phyloP scores from a whole-genome alignment of 2,888 invertebrate genomes.

The Pristionchus japonicus region DNA sequence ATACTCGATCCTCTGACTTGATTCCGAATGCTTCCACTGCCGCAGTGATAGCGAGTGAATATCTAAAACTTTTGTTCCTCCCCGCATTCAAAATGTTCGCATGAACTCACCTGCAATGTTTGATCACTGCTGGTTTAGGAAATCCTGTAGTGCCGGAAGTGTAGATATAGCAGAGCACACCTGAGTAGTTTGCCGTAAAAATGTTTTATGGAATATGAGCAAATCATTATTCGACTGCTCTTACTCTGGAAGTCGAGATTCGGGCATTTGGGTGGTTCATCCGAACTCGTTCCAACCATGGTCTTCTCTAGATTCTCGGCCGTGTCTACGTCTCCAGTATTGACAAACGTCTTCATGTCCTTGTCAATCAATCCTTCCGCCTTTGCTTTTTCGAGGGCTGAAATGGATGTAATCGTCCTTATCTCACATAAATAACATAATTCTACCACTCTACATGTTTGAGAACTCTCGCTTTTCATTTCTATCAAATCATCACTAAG shows the following conservation, averaged over 20 bases:
- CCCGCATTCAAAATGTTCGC: no score
- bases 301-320: conserved; percentile 50
- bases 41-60: no score
- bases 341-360: conserved; percentile 51
- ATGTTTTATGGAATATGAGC: no score
- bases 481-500: no score
- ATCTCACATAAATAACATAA: no score
- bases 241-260: no score
- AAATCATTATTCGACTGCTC: no score
- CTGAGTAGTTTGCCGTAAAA: conserved; percentile 60
- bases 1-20: conserved; percentile 84
- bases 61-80: no score
- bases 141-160: conserved; percentile 98
- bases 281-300: conserved; percentile 48
- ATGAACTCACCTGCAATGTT: conserved; percentile 83
- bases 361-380: conserved; percentile 58
- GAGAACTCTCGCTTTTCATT: no score
- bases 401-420: no score
- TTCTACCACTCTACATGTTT: no score
- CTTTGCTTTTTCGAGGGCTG: conserved; percentile 63
- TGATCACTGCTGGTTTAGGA: conserved; percentile 97
- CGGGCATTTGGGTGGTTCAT: no score
- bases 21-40: conserved; percentile 61
- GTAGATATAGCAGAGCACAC: conserved; percentile 89
- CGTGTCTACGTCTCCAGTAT: conserved; percentile 32